phyloP scores from a whole-genome alignment of 2,113 vertebrate species.

The Rutilus rutilus region DNA sequence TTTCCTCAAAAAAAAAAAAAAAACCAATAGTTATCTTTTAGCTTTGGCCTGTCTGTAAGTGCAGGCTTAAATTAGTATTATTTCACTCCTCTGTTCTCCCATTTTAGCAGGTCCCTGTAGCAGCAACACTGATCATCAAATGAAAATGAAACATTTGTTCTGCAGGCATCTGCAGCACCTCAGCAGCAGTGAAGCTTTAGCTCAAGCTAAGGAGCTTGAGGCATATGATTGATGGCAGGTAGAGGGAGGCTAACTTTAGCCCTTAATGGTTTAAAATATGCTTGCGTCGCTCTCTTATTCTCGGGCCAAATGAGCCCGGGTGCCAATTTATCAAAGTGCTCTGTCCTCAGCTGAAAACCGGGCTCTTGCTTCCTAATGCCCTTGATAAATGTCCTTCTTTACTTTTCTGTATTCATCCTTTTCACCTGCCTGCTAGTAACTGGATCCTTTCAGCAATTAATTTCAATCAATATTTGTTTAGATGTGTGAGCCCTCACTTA shows the following conservation, averaged over 20 bases:
- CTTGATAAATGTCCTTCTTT: constrained; percentile 75
- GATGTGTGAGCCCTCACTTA: constrained; percentile 33
- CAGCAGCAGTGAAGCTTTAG: constrained; percentile 58
- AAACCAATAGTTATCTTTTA: background rate
- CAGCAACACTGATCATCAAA: constrained; percentile 46
- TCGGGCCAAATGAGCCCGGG: constrained; percentile 73
- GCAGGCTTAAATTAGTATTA: constrained; percentile 16
- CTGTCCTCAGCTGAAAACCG: constrained; percentile 70
- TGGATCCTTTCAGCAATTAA: constrained; percentile 58
- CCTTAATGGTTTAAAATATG: constrained; percentile 81
- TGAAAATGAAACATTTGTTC: constrained; percentile 80
- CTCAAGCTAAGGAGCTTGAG: constrained; percentile 62
- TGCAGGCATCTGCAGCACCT: constrained; percentile 59
- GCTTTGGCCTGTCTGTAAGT: background rate
- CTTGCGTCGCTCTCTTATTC: constrained; percentile 72
- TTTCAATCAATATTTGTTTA: constrained; percentile 62
- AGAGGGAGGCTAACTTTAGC: constrained; percentile 75
- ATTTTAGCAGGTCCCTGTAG: constrained; percentile 4
- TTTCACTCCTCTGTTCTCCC: constrained; percentile 18
- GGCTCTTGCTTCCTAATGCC: constrained; percentile 70
- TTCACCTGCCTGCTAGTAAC: constrained; percentile 52
- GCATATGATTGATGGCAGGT: constrained; percentile 74
- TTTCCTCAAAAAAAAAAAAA: background rate
- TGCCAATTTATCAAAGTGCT: constrained; percentile 76
- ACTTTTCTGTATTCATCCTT: constrained; percentile 74